Percentiles rank a stretch among this genome's conserved stretches.
phyloP scores from a whole-genome alignment of 2,888 invertebrate genomes.

The Synergus gifuensis region DNA sequence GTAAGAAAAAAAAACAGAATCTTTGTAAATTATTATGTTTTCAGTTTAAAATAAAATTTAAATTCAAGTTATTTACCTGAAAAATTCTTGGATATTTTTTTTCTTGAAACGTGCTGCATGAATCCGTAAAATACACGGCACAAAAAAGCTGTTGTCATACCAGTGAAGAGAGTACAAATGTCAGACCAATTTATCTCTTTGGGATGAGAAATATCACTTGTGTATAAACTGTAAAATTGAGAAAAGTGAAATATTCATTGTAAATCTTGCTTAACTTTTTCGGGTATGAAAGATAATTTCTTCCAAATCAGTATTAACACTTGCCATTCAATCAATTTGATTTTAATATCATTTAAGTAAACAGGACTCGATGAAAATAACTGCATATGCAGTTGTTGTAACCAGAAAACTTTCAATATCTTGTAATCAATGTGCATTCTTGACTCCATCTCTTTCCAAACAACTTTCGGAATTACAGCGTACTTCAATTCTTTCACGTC shows the following conservation, averaged over 20 bases:
- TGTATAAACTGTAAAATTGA: constrained; percentile 60
- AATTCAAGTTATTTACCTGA: constrained; percentile 16
- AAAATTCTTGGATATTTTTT: background rate
- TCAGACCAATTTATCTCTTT: constrained; percentile 65
- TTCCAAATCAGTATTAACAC: constrained; percentile 46
- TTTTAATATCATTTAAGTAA: constrained; percentile 67
- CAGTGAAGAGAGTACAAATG: constrained; percentile 49
- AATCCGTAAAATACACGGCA: background rate
- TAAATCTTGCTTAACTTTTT: background rate
- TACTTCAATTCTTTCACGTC: constrained; percentile 66
- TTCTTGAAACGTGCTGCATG: constrained; percentile 4
- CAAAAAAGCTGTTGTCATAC: constrained; percentile 1
- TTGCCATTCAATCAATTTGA: constrained; percentile 71
- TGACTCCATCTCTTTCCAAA: constrained; percentile 67
- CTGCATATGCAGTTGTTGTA: constrained; percentile 67
- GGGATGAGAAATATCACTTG: constrained; percentile 56
- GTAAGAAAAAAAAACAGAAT: background rate
- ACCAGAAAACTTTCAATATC: constrained; percentile 65
- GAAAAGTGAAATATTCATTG: constrained; percentile 14
- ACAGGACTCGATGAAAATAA: constrained; percentile 65
- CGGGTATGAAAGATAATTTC: no score
- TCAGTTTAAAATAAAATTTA: constrained; percentile 2
- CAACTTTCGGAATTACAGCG: constrained; percentile 61
- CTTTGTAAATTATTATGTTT: background rate
- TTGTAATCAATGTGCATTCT: constrained; percentile 58